These are phyloP conservation scores for Chaetops frenatus DNA, from an alignment of 2,113 vertebrate species.

Conservation along the genomic window DNA sequence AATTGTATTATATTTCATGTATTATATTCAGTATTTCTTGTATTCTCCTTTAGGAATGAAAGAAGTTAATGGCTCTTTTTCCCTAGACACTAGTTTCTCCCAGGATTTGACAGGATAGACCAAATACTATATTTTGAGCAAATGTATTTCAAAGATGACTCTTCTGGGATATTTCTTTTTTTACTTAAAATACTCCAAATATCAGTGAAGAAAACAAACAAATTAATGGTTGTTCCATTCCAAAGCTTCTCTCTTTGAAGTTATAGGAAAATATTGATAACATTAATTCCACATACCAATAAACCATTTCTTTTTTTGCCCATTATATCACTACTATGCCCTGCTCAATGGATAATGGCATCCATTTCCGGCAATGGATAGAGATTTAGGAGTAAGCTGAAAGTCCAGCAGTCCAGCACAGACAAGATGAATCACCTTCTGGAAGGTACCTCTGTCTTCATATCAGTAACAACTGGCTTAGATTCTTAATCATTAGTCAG, in stretches of 20 bases:
- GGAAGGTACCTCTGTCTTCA: neutral
- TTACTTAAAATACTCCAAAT: neutral
- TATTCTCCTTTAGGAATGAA: neutral
- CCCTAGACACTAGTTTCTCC: neutral
- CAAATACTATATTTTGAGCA: neutral
- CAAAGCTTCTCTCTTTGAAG: neutral
- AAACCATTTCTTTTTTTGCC: neutral
- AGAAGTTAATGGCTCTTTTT: neutral
- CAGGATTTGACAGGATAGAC: neutral
- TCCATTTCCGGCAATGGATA: neutral
- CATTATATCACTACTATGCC: neutral
- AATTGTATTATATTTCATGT: neutral
- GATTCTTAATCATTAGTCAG: neutral
- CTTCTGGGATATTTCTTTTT: neutral
- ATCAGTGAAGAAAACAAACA: neutral
- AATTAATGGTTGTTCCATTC: neutral
- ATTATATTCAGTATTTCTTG: neutral
- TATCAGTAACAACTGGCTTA: neutral
- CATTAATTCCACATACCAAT: fast-evolving
- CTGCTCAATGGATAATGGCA: neutral
- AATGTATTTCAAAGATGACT: neutral
- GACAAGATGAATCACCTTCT: neutral
- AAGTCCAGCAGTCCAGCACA: neutral
- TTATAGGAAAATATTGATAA: neutral
- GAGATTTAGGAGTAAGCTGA: neutral